Evolutionary conservation across 2,888 invertebrate species (phyloP).

Genomic region (Galerucella pusilla): DNA sequence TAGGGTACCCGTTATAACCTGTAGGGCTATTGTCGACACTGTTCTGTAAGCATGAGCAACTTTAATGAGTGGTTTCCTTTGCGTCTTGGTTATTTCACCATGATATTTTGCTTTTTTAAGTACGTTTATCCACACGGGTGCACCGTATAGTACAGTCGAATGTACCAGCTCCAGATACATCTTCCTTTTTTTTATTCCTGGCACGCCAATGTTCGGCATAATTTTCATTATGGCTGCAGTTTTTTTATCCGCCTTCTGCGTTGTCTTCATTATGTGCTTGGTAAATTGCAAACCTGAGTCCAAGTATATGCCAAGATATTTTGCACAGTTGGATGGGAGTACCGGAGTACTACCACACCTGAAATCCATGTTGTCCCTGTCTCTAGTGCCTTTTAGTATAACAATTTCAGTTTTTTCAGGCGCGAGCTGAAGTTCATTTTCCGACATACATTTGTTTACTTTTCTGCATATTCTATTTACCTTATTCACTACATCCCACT

Average conservation of each 20-base stretch:
- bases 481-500: too few relatives aligned
- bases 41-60: constrained; percentile 35
- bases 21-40: constrained; percentile 29
- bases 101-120: background rate
- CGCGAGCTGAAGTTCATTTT: too few relatives aligned
- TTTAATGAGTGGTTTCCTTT: constrained; percentile 24
- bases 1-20: constrained; percentile 26
- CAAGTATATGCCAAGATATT: background rate
- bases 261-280: background rate
- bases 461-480: too few relatives aligned
- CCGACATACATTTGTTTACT: too few relatives aligned
- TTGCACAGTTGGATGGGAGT: background rate
- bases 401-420: too few relatives aligned
- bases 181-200: constrained; percentile 31
- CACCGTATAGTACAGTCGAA: constrained; percentile 38
- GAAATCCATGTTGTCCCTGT: too few relatives aligned
- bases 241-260: background rate
- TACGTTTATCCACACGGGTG: constrained; percentile 33
- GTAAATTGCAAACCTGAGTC: background rate
- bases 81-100: background rate
- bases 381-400: too few relatives aligned
- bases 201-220: constrained; percentile 40
- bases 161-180: constrained; percentile 30
- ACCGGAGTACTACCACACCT: too few relatives aligned
- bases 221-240: constrained; percentile 13